Evolutionary conservation across 2,888 invertebrate species (phyloP).

Genomic region (Augochlorella aurata): DNA sequence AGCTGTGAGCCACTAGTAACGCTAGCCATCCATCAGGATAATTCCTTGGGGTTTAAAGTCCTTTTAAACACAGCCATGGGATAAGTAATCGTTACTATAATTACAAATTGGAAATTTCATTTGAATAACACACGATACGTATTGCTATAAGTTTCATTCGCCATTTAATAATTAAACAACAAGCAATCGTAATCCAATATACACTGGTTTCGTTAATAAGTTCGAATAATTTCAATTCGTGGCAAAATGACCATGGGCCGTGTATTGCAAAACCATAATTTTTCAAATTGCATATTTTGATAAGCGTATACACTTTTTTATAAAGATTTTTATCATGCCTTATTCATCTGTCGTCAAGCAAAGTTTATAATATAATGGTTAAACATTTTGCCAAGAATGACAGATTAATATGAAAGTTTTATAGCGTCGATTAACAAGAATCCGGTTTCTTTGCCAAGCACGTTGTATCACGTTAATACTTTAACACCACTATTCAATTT

Average conservation of each 20-base stretch:
- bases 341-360: conserved; percentile 33
- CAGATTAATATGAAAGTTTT: conserved; percentile 37
- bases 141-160: conserved; percentile 47
- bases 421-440: conserved; percentile 43
- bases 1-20: conserved; percentile 52
- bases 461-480: conserved; percentile 55
- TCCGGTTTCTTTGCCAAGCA: conserved; percentile 39
- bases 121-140: conserved; percentile 43
- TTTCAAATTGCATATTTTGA: conserved; percentile 23
- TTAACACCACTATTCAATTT: conserved; percentile 49
- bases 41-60: conserved; percentile 63
- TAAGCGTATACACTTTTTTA: conserved; percentile 24
- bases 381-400: conserved; percentile 54
- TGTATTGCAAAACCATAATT: conserved; percentile 22
- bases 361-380: conserved; percentile 22
- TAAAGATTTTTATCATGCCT: neutral
- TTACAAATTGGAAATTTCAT: conserved; percentile 50
- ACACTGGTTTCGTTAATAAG: conserved; percentile 20
- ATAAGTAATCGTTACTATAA: conserved; percentile 52
- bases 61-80: conserved; percentile 71
- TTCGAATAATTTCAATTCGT: conserved; percentile 30
- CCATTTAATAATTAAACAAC: conserved; percentile 38
- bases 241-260: conserved; percentile 45
- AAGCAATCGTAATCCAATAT: conserved; percentile 26
- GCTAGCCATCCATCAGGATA: conserved; percentile 51